Evolutionary conservation across 2,113 vertebrate genomes (phyloP).

Genomic region (cat (Felis catus)): F.catus_Fca126_mat1.0 CM031412.1:81904001-81904500

Average conservation of each 20-base stretch:
- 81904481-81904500: not conserved
- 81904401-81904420: not conserved
- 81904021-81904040: not conserved
- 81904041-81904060: not conserved
- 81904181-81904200: not conserved
- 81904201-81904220: not conserved
- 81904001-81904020: too few species aligned
- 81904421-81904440: not conserved
- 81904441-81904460: not conserved
- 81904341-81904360: too few species aligned
- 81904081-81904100: not conserved
- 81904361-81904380: not conserved
- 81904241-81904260: not conserved
- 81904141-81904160: not conserved
- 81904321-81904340: not conserved
- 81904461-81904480: not conserved
- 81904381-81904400: too few species aligned
- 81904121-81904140: not conserved
- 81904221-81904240: too few species aligned
- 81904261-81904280: not conserved
- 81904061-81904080: not conserved
- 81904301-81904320: not conserved
- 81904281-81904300: not conserved
- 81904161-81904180: not conserved
- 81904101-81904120: not conserved